Evolutionary conservation across 2,888 invertebrate species (phyloP), one percentile per base, ranked within the genome.

Genomic region (Macaria notata): DNA sequence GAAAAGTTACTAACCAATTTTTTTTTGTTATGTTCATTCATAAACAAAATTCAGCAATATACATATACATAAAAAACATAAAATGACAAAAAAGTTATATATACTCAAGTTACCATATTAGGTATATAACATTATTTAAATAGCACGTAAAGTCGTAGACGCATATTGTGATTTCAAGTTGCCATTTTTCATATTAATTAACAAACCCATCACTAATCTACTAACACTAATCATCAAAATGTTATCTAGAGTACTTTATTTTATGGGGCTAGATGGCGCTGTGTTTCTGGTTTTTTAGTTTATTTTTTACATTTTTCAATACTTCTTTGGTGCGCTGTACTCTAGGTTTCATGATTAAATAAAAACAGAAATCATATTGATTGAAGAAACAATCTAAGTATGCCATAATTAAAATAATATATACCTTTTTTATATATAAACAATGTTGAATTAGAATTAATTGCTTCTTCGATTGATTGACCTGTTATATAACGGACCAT

Each of bases 281-380:
- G 19, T 19, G 19, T 19, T 19, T 2, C 19, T 19, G 19, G 1
- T 19, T 19, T 19, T 19, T 19, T 19, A 19, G 19, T 19, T 19
- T 19, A n/a, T 19, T 19, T 19, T 19, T 19, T 19, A 19, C 19
- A 1, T 44, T 36, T 9, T 9, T 36, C 6, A 5, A 4, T 30
- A 41, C 51, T 51, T 56, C 49, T 49, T 57, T 57, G 53, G 53
- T 52, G 57, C 36, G 53, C 49, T 41, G 30, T 53, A 53, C 29
- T 49, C 31, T 49, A 43, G 47, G 47, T 56, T 50, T 51, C 43
- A 50, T 50, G 30, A 38, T 19, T 4, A n/a, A 36, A 7, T 36
- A 36, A 36, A 36, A 4, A 36, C 33, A 36, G 7, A 36, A 36
- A 36, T 36, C 7, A 19, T 19, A 19, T 19, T 19, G 19, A 19